Conservation (phyloP, 2,797 vertebrate genomes). For the Poecile montanus region DNA sequence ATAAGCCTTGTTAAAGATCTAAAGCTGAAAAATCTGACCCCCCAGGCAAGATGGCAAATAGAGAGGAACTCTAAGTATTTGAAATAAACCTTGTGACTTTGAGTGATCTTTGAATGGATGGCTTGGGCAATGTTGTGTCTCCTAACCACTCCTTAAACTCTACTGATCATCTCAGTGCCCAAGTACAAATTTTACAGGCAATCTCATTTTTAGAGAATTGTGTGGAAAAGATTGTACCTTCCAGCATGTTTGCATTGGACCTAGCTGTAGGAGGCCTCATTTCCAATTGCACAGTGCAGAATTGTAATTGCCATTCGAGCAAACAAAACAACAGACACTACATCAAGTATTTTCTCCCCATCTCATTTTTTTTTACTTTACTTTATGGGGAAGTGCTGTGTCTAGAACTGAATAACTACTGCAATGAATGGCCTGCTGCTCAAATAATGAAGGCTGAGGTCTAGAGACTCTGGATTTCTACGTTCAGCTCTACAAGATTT, state of each 20-base stretch:
- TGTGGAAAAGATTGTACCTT: background rate
- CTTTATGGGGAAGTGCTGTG: background rate
- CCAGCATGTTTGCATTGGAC: background rate
- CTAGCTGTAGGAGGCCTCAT: background rate
- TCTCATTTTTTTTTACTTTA: background rate
- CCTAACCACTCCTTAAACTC: background rate
- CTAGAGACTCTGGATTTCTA: background rate
- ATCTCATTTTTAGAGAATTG: background rate
- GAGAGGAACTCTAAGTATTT: background rate
- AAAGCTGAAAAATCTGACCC: background rate
- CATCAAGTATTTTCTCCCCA: background rate
- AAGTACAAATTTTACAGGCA: background rate
- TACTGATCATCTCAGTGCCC: background rate
- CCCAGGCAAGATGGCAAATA: background rate
- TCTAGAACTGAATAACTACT: background rate
- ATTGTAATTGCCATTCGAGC: background rate
- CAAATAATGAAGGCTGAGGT: background rate
- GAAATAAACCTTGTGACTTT: slow-evolving; percentile 31
- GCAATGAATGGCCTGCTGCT: background rate
- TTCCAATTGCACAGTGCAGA: background rate
- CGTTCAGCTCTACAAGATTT: background rate
- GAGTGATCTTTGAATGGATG: background rate
- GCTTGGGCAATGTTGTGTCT: background rate
- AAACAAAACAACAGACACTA: background rate
- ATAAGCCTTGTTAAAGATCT: background rate